Percentiles rank a stretch among this genome's conserved stretches.
Conservation (phyloP, 2,888 invertebrate species). For the Heliconius charithonia region DNA sequence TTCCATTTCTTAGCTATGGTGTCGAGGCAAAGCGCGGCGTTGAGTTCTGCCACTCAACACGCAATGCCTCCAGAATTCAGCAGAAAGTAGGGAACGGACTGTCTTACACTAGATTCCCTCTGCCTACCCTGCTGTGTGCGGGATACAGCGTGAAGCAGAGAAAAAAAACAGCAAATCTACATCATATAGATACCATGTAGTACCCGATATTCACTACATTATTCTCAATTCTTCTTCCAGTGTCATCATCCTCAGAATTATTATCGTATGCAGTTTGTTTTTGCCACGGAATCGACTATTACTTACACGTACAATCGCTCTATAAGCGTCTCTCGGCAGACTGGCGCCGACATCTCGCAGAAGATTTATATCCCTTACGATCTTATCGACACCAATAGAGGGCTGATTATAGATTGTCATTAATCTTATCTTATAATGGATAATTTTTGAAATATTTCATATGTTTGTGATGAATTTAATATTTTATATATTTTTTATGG, state of each 20-base stretch:
- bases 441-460: background rate
- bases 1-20: too few species aligned
- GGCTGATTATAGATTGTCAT: constrained; percentile 66
- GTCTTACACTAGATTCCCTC: too few species aligned
- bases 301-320: constrained; percentile 41
- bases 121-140: too few species aligned
- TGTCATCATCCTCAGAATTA: constrained; percentile 28
- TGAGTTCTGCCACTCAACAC: too few species aligned
- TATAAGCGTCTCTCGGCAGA: constrained; percentile 40
- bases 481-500: background rate
- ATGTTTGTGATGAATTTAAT: background rate
- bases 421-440: constrained; percentile 51
- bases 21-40: too few species aligned
- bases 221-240: background rate
- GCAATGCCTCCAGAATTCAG: too few species aligned
- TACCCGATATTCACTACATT: background rate
- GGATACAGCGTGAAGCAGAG: too few species aligned
- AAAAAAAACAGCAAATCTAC: too few species aligned
- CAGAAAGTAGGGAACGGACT: too few species aligned
- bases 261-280: constrained; percentile 37
- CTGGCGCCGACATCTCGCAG: constrained; percentile 47
- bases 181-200: background rate
- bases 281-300: constrained; percentile 42
- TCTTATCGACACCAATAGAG: constrained; percentile 49
- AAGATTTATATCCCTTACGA: constrained; percentile 46